Percentiles rank a stretch among this genome's conserved stretches.
Evolutionary conservation across 35 echinoderm and acorn worm species (phyloP).

Genomic region (Diadema setosum): DNA sequence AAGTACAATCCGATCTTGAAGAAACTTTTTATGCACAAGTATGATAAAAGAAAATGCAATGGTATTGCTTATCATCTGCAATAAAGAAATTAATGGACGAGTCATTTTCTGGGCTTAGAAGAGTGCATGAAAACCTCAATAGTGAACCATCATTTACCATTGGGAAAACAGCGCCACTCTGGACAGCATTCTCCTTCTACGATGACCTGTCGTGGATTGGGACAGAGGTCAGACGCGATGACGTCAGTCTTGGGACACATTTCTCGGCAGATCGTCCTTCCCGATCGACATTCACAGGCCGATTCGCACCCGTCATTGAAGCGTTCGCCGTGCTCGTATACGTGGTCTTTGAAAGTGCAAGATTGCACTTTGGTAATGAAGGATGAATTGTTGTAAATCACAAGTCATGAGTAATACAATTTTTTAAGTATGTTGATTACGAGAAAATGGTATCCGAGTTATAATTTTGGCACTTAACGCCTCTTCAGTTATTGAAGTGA

Average conservation of each 20-base stretch:
- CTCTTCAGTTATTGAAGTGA: not conserved
- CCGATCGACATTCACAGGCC: constrained; percentile 71
- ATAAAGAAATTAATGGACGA: too few relatives aligned
- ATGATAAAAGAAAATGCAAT: too few relatives aligned
- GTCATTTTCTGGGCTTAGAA: too few relatives aligned
- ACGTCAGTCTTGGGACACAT: constrained; percentile 73
- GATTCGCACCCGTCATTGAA: constrained; percentile 85
- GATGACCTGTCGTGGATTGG: constrained; percentile 66
- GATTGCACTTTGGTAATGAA: constrained; percentile 60
- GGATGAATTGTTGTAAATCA: not conserved
- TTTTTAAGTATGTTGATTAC: too few relatives aligned
- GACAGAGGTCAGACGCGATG: constrained; percentile 64
- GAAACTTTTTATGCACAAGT: too few relatives aligned
- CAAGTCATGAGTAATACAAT: not conserved
- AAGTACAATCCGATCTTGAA: too few relatives aligned
- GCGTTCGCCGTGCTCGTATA: constrained; percentile 68
- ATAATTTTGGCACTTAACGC: not conserved
- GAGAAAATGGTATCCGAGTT: too few relatives aligned
- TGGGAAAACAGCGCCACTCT: constrained; percentile 88
- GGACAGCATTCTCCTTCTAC: constrained; percentile 85
- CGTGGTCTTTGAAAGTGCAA: constrained; percentile 71
- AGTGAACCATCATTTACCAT: too few relatives aligned
- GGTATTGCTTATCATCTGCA: too few relatives aligned
- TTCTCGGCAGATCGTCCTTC: constrained; percentile 72
- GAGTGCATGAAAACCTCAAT: too few relatives aligned